Base-by-base conservation (phyloP, 2,888 invertebrate species). In the Sialis lutaria region DNA sequence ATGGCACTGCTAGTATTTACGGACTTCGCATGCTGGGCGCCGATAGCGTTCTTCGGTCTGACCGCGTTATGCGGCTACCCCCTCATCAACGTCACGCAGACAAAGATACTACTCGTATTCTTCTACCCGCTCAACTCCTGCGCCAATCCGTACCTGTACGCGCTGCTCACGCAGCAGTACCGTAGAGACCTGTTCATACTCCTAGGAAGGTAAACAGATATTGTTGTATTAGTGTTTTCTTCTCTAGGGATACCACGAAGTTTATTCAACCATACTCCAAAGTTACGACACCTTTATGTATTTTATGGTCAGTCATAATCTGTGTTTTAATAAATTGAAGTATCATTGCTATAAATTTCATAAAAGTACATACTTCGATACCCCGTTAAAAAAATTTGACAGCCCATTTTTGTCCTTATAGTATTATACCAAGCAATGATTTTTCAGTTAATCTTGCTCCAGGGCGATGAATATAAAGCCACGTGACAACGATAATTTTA, bases 71-170 rank as follows among this genome's bases (percentile, higher is more conserved):
- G 75, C 40, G 78, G 78, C 9, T 64, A 68, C 50, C 76, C 79
- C 1, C 63, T 79, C 34, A 76, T 80, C 45, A 72, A 62, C n/a
- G 68, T 69, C 1, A 65, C 68, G 4, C 64, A 67, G 52, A 65
- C 67, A 5, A 69, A 69, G 56, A 69, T 80, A 46, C 66, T 77
- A 6, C 60, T 77, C 50, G 78, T 81, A 7, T 78, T 79, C 57
- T 77, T 80, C 61, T 75, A 79, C 57, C 80, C 81, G 0, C 64
- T 81, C 52, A 80, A 81, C 61, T 74, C 77, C 2, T 79, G 77
- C 57, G 76, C 78, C 50, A 81, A 81, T 58, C 80, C 81, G 0
- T 78, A 77, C 57, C 62, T 81, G 34, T 81, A 80, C 59, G 79
- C 78, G 5, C 68, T 79, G 49, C 67, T 78, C 49, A 79, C 79